Base-by-base conservation (phyloP, 2,113 vertebrate genomes). In the Oreocharis arfaki region DNA sequence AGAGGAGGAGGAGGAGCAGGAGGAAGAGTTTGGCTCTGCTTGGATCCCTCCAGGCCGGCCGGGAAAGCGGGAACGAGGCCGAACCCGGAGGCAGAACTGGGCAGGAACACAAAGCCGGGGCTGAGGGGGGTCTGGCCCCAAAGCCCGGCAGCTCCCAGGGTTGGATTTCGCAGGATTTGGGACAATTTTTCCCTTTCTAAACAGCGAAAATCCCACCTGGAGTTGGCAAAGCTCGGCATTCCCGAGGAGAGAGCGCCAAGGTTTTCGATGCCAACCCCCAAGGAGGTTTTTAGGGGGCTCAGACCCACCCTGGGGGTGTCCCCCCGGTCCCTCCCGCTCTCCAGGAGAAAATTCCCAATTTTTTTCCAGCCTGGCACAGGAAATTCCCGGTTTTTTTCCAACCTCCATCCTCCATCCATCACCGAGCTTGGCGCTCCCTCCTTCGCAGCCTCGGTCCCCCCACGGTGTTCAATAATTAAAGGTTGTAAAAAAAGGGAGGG, bases 391-490 rank as follows among this genome's bases (percentile, higher is more conserved):
- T 4, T 11, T 59, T 35, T 59, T 37, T 46, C 93, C 55, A 13
- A 42, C 79, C 86, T 22, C 83, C 78, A 50, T 87, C 93, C 41
- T 35, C 56, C 56, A 59, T 59, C 56, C 56, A 74, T 94, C 95
- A 90, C 11, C 14, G 17, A 11, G 70, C 89, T 93, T 70, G 88
- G 71, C 71, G 5, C 60, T 47, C 84, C 74, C 82, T 56, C 73
- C 70, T 87, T 74, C 30, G 3, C 93, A 79, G 49, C 81, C 79
- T 55, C 3, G 35, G 3, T 94, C 17, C 94, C 90, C 90, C 95
- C 61, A 3, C 56, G 80, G 95, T 71, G 93, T 65, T 96, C 67
- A 89, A 92, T 96, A 93, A 96, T 96, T 95, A 92, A 94, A 92
- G 47, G 13, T 60, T 78, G 95, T 92, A 94, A 96, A 95, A 69